Evolutionary conservation across 2,113 vertebrate genomes (phyloP).

Genomic region (Stegastes partitus): DNA sequence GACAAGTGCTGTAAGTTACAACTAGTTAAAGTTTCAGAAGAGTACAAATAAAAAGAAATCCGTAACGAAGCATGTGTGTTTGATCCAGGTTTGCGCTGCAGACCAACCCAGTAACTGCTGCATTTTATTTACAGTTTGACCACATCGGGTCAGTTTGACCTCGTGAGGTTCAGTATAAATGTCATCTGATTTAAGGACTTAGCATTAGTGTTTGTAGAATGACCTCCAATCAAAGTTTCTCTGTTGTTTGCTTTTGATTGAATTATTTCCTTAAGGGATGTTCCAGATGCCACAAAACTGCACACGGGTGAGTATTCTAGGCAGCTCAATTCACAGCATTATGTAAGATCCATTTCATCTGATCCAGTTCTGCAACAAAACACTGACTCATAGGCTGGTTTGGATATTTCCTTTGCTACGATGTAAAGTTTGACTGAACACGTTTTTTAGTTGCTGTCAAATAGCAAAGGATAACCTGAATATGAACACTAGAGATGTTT

Average conservation of each 20-base stretch:
- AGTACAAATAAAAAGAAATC: not conserved
- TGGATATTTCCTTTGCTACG: too few species aligned
- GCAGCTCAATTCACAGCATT: slow-evolving; percentile 49
- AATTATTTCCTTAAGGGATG: slow-evolving; percentile 73
- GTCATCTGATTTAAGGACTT: slow-evolving; percentile 53
- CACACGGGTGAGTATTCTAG: slow-evolving; percentile 82
- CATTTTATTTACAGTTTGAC: slow-evolving; percentile 44
- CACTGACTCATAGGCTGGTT: too few species aligned
- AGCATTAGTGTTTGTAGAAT: slow-evolving; percentile 51
- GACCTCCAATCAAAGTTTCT: slow-evolving; percentile 59
- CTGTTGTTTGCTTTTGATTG: slow-evolving; percentile 76
- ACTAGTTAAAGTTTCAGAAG: not conserved
- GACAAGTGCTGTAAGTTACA: slow-evolving; percentile 40
- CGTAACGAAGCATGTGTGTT: not conserved
- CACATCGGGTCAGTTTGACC: slow-evolving; percentile 44
- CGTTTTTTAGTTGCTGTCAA: too few species aligned
- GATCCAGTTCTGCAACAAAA: too few species aligned
- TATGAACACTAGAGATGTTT: too few species aligned
- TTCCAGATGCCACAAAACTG: slow-evolving; percentile 71
- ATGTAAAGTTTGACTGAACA: too few species aligned
- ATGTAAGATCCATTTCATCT: not conserved
- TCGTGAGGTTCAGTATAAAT: not conserved
- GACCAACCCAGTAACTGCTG: not conserved
- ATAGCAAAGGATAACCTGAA: too few species aligned
- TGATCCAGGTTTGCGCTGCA: slow-evolving; percentile 3